These are phyloP conservation scores for Peromyscus attwateri DNA, from an alignment of 2,797 vertebrate genomes.

Conservation along the genomic window DNA sequence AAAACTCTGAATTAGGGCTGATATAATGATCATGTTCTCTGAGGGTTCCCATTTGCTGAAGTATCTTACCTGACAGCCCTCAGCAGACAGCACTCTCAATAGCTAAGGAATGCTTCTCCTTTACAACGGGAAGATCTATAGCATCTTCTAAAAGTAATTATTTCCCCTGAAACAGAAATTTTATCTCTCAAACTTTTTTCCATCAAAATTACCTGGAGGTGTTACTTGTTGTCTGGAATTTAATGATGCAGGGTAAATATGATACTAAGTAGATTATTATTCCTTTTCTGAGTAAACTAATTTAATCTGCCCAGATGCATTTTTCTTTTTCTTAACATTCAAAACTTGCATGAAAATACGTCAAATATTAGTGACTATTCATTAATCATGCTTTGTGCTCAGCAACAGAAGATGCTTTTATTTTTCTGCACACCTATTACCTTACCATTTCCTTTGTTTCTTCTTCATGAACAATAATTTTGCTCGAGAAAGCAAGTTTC, in stretches of 20 bases:
- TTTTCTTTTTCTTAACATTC: constrained; percentile 56
- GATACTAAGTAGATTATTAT: neutral
- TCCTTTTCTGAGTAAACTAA: constrained; percentile 4
- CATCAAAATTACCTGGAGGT: neutral
- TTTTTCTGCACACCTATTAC: constrained; percentile 10
- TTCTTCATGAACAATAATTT: constrained; percentile 36
- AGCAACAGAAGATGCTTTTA: neutral
- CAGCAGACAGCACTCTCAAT: neutral
- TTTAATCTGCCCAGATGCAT: neutral
- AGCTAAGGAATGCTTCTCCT: neutral
- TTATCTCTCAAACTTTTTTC: neutral
- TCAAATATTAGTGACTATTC: constrained; percentile 45
- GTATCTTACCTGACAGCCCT: neutral
- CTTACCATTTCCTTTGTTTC: constrained; percentile 39
- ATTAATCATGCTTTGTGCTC: constrained; percentile 60
- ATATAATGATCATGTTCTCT: neutral
- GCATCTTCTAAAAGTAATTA: neutral
- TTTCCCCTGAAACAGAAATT: neutral
- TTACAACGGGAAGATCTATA: neutral
- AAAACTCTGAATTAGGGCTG: neutral
- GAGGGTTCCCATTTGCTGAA: neutral
- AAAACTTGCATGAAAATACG: constrained; percentile 1
- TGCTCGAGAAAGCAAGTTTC: constrained; percentile 18
- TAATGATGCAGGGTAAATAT: neutral
- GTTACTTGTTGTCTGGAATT: constrained; percentile 34